These are phyloP conservation scores for Puffinus mauretanicus DNA, from an alignment of 2,113 vertebrate genomes.

Conservation along the genomic window DNA sequence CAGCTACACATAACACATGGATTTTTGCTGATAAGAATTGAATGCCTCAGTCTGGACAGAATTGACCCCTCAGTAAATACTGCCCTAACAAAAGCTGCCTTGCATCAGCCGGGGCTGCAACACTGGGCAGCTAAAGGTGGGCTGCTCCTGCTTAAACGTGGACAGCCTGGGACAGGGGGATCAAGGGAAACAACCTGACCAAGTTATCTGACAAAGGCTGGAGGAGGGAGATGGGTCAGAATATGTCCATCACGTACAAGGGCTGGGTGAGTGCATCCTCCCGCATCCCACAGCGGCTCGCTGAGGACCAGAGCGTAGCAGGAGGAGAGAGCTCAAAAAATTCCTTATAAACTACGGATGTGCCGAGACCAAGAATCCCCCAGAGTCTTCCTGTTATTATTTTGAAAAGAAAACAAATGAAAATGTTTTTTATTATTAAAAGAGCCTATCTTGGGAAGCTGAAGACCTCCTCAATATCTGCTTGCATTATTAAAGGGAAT, in stretches of 20 bases:
- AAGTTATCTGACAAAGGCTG: not conserved
- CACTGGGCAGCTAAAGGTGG: not conserved
- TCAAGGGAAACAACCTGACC: not conserved
- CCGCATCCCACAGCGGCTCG: not conserved
- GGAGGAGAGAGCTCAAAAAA: not conserved
- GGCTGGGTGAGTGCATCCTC: not conserved
- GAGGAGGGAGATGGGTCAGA: not conserved
- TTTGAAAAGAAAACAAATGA: not conserved
- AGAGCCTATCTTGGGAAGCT: not conserved
- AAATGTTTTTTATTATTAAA: not conserved
- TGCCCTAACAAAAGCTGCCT: not conserved
- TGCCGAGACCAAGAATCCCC: not conserved
- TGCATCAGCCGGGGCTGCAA: not conserved
- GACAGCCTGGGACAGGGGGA: not conserved
- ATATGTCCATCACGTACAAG: not conserved
- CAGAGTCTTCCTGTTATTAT: not conserved
- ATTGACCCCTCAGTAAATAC: not conserved
- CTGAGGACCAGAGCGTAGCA: not conserved
- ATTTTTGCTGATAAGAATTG: conserved; percentile 23
- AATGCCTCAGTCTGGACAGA: not conserved
- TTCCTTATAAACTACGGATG: not conserved
- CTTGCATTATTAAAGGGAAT: conserved; percentile 35
- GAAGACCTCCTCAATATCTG: conserved; percentile 17
- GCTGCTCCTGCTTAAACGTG: not conserved
- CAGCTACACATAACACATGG: not conserved